Evolutionary conservation across 2,888 invertebrate genomes (phyloP).

Genomic region (Conops quadrifasciatus): DNA sequence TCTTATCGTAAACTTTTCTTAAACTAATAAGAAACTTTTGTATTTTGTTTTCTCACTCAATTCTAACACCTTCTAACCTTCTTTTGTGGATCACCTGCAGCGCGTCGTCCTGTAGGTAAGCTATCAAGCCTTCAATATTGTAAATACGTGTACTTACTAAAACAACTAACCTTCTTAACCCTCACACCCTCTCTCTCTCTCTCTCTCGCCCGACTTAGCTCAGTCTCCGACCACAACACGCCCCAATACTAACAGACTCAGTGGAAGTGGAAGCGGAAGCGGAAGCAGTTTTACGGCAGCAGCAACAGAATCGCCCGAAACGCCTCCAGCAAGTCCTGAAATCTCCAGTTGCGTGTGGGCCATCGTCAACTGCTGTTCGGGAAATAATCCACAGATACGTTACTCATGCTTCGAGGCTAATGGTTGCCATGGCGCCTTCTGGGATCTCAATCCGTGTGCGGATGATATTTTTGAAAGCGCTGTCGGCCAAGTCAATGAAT

Average conservation of each 20-base stretch:
- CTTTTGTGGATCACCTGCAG: not conserved
- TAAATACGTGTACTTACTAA: not conserved
- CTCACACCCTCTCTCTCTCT: not conserved
- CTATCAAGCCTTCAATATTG: not conserved
- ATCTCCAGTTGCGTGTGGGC: slow-evolving; percentile 77
- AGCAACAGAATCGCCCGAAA: slow-evolving; percentile 55
- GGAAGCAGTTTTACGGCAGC: slow-evolving; percentile 16
- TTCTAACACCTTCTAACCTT: not conserved
- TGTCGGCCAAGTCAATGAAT: slow-evolving; percentile 43
- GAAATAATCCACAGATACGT: slow-evolving; percentile 65
- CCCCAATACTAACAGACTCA: slow-evolving; percentile 26
- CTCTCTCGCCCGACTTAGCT: not conserved
- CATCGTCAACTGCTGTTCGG: slow-evolving; percentile 77
- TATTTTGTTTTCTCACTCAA: slow-evolving; percentile 8
- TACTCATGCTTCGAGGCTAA: slow-evolving; percentile 76
- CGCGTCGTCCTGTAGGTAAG: slow-evolving; percentile 6
- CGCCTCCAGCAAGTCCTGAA: slow-evolving; percentile 13
- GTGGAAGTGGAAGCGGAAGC: not conserved
- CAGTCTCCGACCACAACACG: not conserved
- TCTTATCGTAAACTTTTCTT: too few relatives aligned
- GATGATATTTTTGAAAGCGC: slow-evolving; percentile 64
- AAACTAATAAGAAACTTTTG: too few relatives aligned
- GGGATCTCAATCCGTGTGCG: slow-evolving; percentile 77
- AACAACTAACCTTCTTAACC: not conserved
- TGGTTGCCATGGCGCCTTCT: slow-evolving; percentile 77